Evolutionary conservation across 2,888 invertebrate genomes (phyloP).

Genomic region (Apamea crenata): DNA sequence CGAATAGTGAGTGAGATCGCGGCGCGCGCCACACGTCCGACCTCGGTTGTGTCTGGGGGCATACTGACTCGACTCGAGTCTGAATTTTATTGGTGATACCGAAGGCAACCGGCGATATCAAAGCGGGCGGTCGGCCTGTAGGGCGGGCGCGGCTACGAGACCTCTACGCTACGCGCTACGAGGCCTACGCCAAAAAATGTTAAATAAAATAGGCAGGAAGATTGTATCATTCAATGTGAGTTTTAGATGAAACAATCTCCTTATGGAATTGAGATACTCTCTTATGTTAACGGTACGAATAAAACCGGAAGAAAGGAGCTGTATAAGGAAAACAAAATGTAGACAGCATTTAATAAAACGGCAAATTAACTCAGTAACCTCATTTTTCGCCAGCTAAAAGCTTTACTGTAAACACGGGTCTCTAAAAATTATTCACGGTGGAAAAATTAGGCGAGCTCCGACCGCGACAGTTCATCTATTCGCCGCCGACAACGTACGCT

Average conservation of each 20-base stretch:
- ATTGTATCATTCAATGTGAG: slow-evolving; percentile 47
- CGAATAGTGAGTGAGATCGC: slow-evolving; percentile 76
- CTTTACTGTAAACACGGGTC: slow-evolving; percentile 38
- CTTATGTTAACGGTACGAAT: slow-evolving; percentile 25
- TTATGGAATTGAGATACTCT: slow-evolving; percentile 40
- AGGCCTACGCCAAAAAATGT: slow-evolving; percentile 46
- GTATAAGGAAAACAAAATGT: slow-evolving; percentile 32
- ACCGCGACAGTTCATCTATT: slow-evolving; percentile 87
- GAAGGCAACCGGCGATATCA: slow-evolving; percentile 74
- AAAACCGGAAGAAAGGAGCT: slow-evolving; percentile 19
- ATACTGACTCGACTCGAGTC: slow-evolving; percentile 78
- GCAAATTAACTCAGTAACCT: slow-evolving; percentile 39
- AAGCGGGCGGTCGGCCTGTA: slow-evolving; percentile 71
- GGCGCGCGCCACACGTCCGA: slow-evolving; percentile 80
- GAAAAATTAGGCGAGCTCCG: slow-evolving; percentile 85
- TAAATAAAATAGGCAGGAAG: slow-evolving; percentile 48
- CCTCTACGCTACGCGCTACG: slow-evolving; percentile 79
- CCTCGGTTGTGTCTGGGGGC: slow-evolving; percentile 79
- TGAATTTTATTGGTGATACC: slow-evolving; percentile 73
- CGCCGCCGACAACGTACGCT: slow-evolving; percentile 72
- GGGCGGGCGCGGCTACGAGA: slow-evolving; percentile 81
- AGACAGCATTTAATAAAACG: slow-evolving; percentile 36
- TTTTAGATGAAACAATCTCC: slow-evolving; percentile 49
- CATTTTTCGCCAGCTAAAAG: slow-evolving; percentile 36
- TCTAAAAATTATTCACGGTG: slow-evolving; percentile 79